Percentiles rank a stretch among this genome's conserved stretches.
Conservation (phyloP, 2,888 invertebrate species). For the Cerceris ruficornis region DNA sequence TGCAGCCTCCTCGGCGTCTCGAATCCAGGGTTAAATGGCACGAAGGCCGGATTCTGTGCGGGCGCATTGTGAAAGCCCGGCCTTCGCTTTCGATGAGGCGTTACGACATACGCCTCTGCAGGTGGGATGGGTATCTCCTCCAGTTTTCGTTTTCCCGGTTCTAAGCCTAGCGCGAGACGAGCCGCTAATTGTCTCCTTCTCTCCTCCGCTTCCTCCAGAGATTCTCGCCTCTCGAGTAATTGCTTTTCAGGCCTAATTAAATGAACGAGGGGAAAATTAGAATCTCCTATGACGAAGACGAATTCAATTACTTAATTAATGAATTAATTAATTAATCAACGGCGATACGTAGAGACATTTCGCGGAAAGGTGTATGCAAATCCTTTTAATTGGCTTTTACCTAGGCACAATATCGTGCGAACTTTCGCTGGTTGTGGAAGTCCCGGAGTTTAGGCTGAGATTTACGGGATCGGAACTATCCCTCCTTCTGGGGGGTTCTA, state of each 20-base stretch:
- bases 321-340: too few species aligned
- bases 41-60: conserved; percentile 93
- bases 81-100: conserved; percentile 92
- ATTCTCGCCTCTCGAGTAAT: conserved; percentile 77
- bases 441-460: conserved; percentile 83
- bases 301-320: too few species aligned
- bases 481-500: conserved; percentile 85
- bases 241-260: conserved; percentile 75
- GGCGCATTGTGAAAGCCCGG: conserved; percentile 95
- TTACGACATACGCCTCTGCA: conserved; percentile 92
- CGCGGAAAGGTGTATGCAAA: neutral
- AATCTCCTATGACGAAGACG: neutral
- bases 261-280: neutral
- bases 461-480: conserved; percentile 93
- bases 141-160: conserved; percentile 85
- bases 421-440: conserved; percentile 78
- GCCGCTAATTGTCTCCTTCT: conserved; percentile 78
- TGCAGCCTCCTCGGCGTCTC: conserved; percentile 83
- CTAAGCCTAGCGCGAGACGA: conserved; percentile 85
- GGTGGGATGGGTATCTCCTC: conserved; percentile 88
- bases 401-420: conserved; percentile 78
- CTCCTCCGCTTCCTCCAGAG: conserved; percentile 78
- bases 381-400: conserved; percentile 54
- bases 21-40: conserved; percentile 86
- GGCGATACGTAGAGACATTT: neutral